Percentiles rank a stretch among this genome's conserved stretches.
phyloP scores from a whole-genome alignment of 1,140 invertebrate genomes.

The Aplysia californica region DNA sequence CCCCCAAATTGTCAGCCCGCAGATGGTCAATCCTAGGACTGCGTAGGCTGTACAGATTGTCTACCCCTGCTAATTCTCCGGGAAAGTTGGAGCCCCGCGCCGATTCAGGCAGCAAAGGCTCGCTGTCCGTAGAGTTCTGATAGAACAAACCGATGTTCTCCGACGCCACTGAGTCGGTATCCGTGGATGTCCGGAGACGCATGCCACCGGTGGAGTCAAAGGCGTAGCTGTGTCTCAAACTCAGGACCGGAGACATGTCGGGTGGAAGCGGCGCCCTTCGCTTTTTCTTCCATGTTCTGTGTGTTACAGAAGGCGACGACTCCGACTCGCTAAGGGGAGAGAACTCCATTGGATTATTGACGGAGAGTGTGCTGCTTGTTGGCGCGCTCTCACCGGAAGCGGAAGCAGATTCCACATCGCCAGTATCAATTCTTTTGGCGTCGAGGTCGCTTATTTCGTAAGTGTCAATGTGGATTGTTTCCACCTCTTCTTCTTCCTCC shows the following conservation, averaged over 20 bases:
- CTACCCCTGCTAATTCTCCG: neutral
- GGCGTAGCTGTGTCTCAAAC: neutral
- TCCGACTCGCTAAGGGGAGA: neutral
- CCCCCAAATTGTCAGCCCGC: neutral
- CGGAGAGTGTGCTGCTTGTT: neutral
- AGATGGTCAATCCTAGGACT: neutral
- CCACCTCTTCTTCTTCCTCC: neutral
- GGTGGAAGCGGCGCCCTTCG: neutral
- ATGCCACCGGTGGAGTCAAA: neutral
- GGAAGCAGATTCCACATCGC: too few relatives aligned
- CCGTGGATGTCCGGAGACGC: neutral
- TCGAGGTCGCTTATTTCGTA: neutral
- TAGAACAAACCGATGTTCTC: slow-evolving; percentile 1
- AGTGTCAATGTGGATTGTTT: neutral
- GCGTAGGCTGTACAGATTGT: neutral
- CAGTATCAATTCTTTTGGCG: neutral
- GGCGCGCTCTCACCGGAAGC: neutral
- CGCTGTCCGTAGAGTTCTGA: slow-evolving; percentile 13
- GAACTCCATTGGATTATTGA: neutral
- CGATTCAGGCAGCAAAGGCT: neutral
- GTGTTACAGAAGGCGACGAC: neutral
- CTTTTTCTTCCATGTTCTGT: neutral
- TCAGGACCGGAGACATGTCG: neutral
- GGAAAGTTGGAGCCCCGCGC: neutral
- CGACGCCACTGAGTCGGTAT: neutral